phyloP scores from a whole-genome alignment of 2,888 invertebrate species.

The Rhimphoctona megacephalus region DNA sequence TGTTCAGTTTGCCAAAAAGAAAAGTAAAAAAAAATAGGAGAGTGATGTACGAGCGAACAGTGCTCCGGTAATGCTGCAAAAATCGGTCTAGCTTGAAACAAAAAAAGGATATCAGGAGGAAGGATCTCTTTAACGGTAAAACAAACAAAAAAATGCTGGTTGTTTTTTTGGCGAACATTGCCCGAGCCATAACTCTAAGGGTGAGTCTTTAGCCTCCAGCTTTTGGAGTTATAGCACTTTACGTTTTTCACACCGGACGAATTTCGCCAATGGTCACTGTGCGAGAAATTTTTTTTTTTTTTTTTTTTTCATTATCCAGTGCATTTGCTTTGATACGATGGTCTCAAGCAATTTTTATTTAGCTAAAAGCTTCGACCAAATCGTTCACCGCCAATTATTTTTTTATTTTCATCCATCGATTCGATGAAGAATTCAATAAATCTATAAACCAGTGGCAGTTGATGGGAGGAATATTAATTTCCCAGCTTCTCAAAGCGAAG shows the following conservation, averaged over 20 bases:
- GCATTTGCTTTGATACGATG: neutral
- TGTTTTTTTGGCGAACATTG: neutral
- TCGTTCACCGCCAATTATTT: neutral
- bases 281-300: neutral
- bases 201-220: conserved; percentile 4
- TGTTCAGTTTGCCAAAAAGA: conserved; percentile 16
- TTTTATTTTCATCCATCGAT: neutral
- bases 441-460: neutral
- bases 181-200: conserved; percentile 11
- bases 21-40: neutral
- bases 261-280: neutral
- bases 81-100: conserved; percentile 21
- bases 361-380: neutral
- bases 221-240: conserved; percentile 1
- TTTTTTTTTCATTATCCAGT: neutral
- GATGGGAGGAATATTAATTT: neutral
- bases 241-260: neutral
- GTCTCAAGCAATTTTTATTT: neutral
- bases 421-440: neutral
- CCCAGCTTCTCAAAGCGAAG: neutral
- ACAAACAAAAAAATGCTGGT: conserved; percentile 19
- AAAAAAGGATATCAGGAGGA: conserved; percentile 40
- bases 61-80: conserved; percentile 19
- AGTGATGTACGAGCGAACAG: conserved; percentile 17
- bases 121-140: conserved; percentile 49